Conservation (phyloP, 2,113 vertebrate species). For the Scopus umbretta region DNA sequence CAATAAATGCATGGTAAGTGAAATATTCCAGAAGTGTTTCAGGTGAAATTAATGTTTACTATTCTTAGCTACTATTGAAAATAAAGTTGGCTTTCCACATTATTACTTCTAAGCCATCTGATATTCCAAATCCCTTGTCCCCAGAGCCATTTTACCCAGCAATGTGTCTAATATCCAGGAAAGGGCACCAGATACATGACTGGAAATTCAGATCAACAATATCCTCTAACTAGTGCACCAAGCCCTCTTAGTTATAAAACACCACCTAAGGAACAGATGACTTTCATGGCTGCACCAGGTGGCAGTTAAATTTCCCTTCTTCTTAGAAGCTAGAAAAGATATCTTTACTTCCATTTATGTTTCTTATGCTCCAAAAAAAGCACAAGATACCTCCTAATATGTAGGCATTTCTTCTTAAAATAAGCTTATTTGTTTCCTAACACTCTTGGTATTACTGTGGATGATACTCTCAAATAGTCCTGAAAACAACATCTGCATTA, state of each 20-base stretch:
- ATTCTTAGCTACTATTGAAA: neutral
- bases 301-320: neutral
- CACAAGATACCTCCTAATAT: neutral
- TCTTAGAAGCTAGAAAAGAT: neutral
- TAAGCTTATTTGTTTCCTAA: neutral
- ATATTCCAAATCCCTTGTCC: neutral
- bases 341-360: neutral
- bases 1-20: neutral
- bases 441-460: neutral
- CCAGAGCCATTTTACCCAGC: neutral
- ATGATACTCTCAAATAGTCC: neutral
- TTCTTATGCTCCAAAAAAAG: neutral
- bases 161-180: neutral
- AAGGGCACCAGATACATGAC: neutral
- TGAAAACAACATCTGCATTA: neutral
- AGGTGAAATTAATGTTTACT: neutral
- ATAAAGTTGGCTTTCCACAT: neutral
- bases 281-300: neutral
- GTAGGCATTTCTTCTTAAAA: neutral
- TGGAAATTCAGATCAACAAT: neutral
- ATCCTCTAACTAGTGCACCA: neutral
- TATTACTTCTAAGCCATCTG: neutral
- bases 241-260: neutral
- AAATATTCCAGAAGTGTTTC: neutral
- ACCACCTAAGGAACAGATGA: neutral